These are phyloP conservation scores for Camponotus fellah DNA, from an alignment of 2,888 invertebrate species.

Conservation along the genomic window DNA sequence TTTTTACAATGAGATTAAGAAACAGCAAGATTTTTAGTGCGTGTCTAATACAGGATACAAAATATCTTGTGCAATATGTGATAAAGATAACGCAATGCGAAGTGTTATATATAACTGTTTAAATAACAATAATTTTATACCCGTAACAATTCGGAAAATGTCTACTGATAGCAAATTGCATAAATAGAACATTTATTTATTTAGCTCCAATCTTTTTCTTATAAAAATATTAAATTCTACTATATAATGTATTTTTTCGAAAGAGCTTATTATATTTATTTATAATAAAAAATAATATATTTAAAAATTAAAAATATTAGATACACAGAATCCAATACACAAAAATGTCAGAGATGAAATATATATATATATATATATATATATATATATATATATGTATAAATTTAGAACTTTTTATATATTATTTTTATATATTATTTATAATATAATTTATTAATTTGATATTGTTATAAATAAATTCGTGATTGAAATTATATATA, in stretches of 20 bases:
- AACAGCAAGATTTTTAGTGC: slow-evolving; percentile 60
- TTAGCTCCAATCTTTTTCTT: not conserved
- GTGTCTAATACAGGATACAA: slow-evolving; percentile 74
- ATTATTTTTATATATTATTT: no score
- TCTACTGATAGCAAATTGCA: slow-evolving; percentile 29
- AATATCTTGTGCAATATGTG: slow-evolving; percentile 77
- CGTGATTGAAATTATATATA: no score
- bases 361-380: no score
- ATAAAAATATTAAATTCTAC: not conserved
- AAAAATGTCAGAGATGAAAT: not conserved
- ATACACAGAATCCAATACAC: not conserved
- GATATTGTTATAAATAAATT: no score
- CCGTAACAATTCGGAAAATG: slow-evolving; percentile 46
- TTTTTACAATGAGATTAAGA: slow-evolving; percentile 62
- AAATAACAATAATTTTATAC: slow-evolving; percentile 47
- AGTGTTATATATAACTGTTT: slow-evolving; percentile 1
- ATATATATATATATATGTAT: not conserved
- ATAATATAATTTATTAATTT: no score
- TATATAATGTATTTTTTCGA: not conserved
- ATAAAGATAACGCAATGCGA: slow-evolving; percentile 57
- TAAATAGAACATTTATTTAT: not conserved
- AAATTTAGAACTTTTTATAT: no score
- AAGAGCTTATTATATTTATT: not conserved
- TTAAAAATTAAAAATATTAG: not conserved
- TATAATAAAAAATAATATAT: not conserved